phyloP scores from a whole-genome alignment of 2,113 vertebrate genomes.

The Mustela nigripes region DNA sequence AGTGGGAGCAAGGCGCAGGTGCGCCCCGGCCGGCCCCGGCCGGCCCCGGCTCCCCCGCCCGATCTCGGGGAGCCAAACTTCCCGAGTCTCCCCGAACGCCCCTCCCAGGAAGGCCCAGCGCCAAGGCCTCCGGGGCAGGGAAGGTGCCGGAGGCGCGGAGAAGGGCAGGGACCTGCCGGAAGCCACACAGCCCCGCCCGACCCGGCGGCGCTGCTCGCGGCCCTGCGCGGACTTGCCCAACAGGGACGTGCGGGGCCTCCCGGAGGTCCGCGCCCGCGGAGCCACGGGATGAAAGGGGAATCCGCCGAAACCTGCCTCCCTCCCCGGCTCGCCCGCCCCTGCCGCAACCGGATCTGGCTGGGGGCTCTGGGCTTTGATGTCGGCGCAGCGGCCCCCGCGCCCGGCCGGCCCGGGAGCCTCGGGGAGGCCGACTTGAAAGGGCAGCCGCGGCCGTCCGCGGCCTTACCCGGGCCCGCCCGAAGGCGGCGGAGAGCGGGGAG shows the following conservation, averaged over 20 bases:
- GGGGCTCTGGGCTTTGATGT: constrained; percentile 78
- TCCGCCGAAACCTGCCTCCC: constrained; percentile 65
- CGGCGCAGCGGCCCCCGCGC: not conserved
- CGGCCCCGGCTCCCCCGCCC: not conserved
- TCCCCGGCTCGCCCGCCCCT: constrained; percentile 56
- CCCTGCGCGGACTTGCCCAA: constrained; percentile 46
- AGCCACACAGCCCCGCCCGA: not conserved
- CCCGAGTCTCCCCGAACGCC: not conserved
- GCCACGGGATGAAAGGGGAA: constrained; percentile 70
- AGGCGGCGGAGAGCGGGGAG: not conserved
- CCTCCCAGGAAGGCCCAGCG: not conserved
- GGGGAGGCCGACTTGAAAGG: constrained; percentile 73
- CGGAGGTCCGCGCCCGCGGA: constrained; percentile 40
- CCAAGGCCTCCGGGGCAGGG: not conserved
- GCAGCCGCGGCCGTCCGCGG: not conserved
- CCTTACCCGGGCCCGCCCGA: not conserved
- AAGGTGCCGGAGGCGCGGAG: not conserved
- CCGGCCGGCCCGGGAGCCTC: not conserved
- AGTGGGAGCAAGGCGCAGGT: not conserved
- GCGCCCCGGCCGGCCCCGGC: not conserved
- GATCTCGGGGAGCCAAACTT: not conserved
- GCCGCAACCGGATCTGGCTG: constrained; percentile 51
- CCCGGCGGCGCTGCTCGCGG: not conserved
- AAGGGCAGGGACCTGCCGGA: not conserved
- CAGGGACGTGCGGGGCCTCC: constrained; percentile 35